phyloP scores from a whole-genome alignment of 2,797 vertebrate species.

The Neopelma chrysocephalum region DNA sequence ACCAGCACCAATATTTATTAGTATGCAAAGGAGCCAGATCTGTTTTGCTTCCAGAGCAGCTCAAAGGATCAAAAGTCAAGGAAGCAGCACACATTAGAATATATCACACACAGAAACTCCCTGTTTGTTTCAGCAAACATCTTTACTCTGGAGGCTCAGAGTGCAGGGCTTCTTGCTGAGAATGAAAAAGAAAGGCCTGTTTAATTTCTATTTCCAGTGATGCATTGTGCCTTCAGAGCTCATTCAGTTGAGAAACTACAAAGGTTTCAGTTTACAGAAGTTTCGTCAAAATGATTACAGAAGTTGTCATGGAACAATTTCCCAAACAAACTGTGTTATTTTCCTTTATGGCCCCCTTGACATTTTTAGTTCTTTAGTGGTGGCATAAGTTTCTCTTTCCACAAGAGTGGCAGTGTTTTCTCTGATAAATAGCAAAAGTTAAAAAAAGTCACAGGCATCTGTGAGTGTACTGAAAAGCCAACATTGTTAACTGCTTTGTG shows the following conservation, averaged over 20 bases:
- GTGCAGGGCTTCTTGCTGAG: conserved; percentile 30
- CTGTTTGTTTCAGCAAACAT: conserved; percentile 38
- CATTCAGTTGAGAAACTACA: conserved; percentile 37
- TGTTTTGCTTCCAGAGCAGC: conserved; percentile 68
- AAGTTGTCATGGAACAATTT: conserved; percentile 47
- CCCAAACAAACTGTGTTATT: conserved; percentile 50
- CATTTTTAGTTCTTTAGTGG: conserved; percentile 28
- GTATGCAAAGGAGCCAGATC: conserved; percentile 72
- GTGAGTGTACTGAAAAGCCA: not conserved
- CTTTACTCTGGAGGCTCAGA: conserved; percentile 41
- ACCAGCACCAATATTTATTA: conserved; percentile 73
- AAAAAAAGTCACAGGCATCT: not conserved
- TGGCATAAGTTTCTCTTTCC: conserved; percentile 5
- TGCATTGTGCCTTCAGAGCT: conserved; percentile 60
- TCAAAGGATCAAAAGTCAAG: conserved; percentile 72
- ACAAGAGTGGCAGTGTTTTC: not conserved
- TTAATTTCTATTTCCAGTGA: conserved; percentile 70
- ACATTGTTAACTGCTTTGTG: not conserved
- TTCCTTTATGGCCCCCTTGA: conserved; percentile 47
- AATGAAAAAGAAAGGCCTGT: not conserved
- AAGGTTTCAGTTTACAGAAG: conserved; percentile 61
- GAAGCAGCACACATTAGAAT: conserved; percentile 62
- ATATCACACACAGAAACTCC: conserved; percentile 67
- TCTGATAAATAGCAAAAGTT: conserved; percentile 21
- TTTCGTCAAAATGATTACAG: conserved; percentile 57